Base-by-base conservation (phyloP, 53 echinoderm and acorn worm species). In the Mesocentrotus franciscanus region DNA sequence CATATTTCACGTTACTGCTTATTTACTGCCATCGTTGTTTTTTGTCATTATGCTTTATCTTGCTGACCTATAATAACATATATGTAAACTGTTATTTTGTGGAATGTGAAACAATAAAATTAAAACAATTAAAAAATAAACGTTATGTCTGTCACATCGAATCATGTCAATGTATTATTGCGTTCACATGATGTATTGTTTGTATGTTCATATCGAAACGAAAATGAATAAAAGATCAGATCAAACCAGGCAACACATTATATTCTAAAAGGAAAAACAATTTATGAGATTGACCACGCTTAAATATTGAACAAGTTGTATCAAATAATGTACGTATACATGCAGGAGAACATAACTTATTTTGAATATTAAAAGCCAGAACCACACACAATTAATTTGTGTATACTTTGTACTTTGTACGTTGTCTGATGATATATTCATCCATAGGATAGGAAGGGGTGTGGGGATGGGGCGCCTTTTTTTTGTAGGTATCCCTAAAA, bases 311-410 rank as follows among this genome's bases (percentile, higher is more conserved):
- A 24, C 68, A 74, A 74, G 74, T 39, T 81, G 81, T 81, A 81
- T 42, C 39, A 79, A 36, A 79, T 79, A 79, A 36, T 81, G 42
- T 18, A 18, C 81, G 81, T 81, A 42, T 81, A 39, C 17, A 42
- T 81, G 20, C 17, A 18, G 81, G 81, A 81, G 33, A 22, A 36
- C 42, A 81, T 42, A 81, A 39, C 42, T 81, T 81, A 81, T 81
- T 81, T 81, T 81, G 81, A 81, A 36, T 81, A 81, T 81, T 81
- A 81, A 81, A 81, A 81, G 16, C 81, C 81, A 81, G 81, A 81
- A 81, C 42, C 81, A 39, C 61, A 61, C 17, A 79, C 5, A 36
- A 35, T 34, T 35, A 56, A 6, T 29, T 8, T 68, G 70, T 30
- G 15, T 36, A n/a, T 64, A 34, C 8, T 74, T 74, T 26, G 70